Evolutionary conservation across 1,140 invertebrate genomes (phyloP).

Genomic region (Anoplophora glabripennis): DNA sequence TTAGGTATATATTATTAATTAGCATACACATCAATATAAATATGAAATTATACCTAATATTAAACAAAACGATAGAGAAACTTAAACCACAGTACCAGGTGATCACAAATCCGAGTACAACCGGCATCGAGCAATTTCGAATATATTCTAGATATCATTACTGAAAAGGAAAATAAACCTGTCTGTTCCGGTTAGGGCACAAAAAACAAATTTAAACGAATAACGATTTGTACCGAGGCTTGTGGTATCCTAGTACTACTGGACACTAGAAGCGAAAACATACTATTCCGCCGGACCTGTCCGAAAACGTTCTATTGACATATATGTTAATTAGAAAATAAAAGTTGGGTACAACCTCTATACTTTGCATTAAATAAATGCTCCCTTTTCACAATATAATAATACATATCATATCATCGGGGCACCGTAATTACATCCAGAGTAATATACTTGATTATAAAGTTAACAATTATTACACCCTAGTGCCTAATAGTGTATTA

Average conservation of each 20-base stretch:
- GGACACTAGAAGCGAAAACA: conserved; percentile 2
- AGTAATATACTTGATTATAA: conserved; percentile 15
- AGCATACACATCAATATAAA: conserved; percentile 50
- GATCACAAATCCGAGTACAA: conserved; percentile 8
- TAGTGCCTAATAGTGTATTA: conserved; percentile 32
- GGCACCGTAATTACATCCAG: conserved; percentile 30
- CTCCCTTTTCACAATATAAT: conserved; percentile 46
- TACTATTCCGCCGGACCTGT: neutral
- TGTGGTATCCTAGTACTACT: neutral
- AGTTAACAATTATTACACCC: conserved; percentile 21
- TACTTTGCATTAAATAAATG: conserved; percentile 88
- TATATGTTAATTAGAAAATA: conserved; percentile 48
- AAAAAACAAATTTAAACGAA: neutral
- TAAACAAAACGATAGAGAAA: conserved; percentile 21
- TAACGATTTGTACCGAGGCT: neutral
- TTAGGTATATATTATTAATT: conserved; percentile 41
- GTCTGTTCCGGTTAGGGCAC: neutral
- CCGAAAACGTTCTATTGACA: conserved; percentile 43
- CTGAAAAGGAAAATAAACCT: no score
- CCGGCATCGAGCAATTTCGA: no score
- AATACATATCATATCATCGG: conserved; percentile 36
- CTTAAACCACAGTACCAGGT: conserved; percentile 6
- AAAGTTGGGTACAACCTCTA: conserved; percentile 68
- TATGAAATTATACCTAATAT: conserved; percentile 27
- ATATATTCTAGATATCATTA: no score